These are phyloP conservation scores for Crocallis elinguaria DNA, from an alignment of 2,888 invertebrate species.

Conservation along the genomic window DNA sequence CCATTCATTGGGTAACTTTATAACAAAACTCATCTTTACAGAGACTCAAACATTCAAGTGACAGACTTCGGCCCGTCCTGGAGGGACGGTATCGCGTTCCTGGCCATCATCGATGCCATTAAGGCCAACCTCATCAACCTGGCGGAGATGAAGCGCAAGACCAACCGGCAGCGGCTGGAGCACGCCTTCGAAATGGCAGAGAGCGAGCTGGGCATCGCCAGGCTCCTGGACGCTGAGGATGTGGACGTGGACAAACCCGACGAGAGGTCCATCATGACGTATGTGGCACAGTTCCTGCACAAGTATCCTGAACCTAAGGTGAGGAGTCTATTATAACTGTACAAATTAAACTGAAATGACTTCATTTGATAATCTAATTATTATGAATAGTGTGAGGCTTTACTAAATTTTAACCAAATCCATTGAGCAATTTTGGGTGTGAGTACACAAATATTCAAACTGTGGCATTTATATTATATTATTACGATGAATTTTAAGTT, in stretches of 20 bases:
- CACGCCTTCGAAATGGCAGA: slow-evolving; percentile 98
- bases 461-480: too few relatives aligned
- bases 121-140: slow-evolving; percentile 96
- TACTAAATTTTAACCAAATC: too few relatives aligned
- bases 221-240: slow-evolving; percentile 97
- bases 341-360: too few relatives aligned
- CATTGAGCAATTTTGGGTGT: too few relatives aligned
- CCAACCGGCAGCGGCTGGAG: slow-evolving; percentile 93
- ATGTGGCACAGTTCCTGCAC: slow-evolving; percentile 98
- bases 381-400: too few relatives aligned
- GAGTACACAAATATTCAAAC: too few relatives aligned
- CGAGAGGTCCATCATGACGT: slow-evolving; percentile 99
- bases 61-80: slow-evolving; percentile 97
- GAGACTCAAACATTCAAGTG: slow-evolving; percentile 94
- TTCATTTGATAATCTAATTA: too few relatives aligned
- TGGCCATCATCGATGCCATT: slow-evolving; percentile 97
- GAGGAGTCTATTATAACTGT: slow-evolving; percentile 21
- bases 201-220: slow-evolving; percentile 94
- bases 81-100: slow-evolving; percentile 98
- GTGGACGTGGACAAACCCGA: slow-evolving; percentile 98
- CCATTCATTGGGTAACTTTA: too few relatives aligned
- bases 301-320: slow-evolving; percentile 95
- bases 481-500: too few relatives aligned
- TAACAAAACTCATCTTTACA: slow-evolving; percentile 59
- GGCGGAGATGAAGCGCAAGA: slow-evolving; percentile 89